A percentile compares a stretch with the other conserved stretches of the same genome.
Evolutionary conservation across 2,888 invertebrate genomes (phyloP).

Genomic region (Chymomyza amoena): DNA sequence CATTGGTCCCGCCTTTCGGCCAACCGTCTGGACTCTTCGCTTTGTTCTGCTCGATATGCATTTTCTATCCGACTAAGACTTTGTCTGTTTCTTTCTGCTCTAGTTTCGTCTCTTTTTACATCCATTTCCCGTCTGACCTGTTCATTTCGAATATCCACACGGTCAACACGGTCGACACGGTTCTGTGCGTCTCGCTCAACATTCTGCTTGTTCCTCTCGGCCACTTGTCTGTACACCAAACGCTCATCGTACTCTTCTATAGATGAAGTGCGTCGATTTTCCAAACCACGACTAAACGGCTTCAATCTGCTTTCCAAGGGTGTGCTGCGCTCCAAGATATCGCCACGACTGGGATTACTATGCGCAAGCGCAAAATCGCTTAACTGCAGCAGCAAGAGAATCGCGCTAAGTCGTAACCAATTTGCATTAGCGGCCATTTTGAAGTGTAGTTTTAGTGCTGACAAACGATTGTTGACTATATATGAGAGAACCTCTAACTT

Average conservation of each 20-base stretch:
- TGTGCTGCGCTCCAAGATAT: background rate
- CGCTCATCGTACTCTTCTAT: slow-evolving; percentile 59
- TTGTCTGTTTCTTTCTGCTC: background rate
- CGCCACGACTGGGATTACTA: background rate
- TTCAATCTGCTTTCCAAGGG: background rate
- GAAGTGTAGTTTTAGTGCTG: background rate
- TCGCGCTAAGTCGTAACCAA: background rate
- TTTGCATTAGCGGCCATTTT: background rate
- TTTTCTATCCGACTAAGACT: background rate
- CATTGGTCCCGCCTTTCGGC: background rate
- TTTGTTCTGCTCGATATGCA: background rate
- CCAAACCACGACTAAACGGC: background rate
- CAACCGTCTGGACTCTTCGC: background rate
- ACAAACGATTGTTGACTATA: background rate
- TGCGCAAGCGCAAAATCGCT: background rate
- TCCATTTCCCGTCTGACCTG: background rate
- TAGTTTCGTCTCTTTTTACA: background rate
- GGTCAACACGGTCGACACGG: background rate
- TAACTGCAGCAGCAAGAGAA: background rate
- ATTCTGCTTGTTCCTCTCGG: background rate
- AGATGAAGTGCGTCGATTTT: slow-evolving; percentile 7
- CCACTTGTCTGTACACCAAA: slow-evolving; percentile 56
- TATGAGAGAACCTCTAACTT: background rate
- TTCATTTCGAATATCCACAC: background rate
- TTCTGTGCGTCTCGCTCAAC: background rate